Percentiles rank a stretch among this genome's conserved stretches.
Evolutionary conservation across 2,113 vertebrate genomes (phyloP).

Genomic region (Gallinago media): DNA sequence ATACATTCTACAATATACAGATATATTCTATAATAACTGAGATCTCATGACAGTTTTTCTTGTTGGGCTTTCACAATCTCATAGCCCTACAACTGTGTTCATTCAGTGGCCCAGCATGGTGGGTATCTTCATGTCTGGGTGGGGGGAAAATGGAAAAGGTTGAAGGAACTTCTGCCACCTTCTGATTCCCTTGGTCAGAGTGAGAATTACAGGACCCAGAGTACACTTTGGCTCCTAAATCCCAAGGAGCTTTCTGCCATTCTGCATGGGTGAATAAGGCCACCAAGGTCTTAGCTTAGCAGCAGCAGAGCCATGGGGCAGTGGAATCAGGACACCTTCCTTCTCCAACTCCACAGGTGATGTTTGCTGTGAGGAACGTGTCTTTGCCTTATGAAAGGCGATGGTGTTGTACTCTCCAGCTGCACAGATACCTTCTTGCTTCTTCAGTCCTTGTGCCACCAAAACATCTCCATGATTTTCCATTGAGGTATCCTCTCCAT

Average conservation of each 20-base stretch:
- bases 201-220: background rate
- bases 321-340: background rate
- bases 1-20: background rate
- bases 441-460: background rate
- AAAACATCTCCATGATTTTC: background rate
- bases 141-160: background rate
- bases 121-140: fast-evolving
- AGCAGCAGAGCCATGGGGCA: background rate
- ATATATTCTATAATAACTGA: background rate
- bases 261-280: background rate
- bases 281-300: background rate
- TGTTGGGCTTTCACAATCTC: background rate
- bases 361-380: background rate
- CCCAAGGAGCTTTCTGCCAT: background rate
- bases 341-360: background rate
- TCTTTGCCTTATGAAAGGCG: background rate
- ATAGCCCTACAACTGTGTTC: background rate
- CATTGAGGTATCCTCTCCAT: background rate
- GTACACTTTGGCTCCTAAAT: fast-evolving
- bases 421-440: background rate
- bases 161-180: background rate
- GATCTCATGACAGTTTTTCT: background rate
- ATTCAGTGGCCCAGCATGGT: too few relatives aligned
- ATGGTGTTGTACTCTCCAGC: fast-evolving
- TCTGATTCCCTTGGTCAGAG: background rate